These are phyloP conservation scores for Eonycteris spelaea DNA, from an alignment of 2,113 vertebrate species.

Conservation along the genomic window DNA sequence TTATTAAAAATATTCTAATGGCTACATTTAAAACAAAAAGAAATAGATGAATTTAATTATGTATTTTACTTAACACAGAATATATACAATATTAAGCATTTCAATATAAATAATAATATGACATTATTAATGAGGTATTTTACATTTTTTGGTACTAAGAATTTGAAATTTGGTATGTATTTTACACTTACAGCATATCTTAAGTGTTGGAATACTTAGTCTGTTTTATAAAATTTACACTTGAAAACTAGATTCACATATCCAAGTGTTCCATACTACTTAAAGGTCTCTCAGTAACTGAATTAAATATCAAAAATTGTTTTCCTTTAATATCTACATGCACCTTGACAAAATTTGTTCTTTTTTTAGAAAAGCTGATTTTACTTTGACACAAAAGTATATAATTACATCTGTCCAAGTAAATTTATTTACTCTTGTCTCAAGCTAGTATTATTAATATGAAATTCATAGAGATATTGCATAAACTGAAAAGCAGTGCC, in stretches of 20 bases:
- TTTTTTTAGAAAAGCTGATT: neutral
- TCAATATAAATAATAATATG: neutral
- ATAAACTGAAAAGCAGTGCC: neutral
- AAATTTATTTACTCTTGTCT: neutral
- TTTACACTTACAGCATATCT: neutral
- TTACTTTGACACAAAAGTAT: neutral
- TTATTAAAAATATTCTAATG: neutral
- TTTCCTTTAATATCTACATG: neutral
- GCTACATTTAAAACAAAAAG: neutral
- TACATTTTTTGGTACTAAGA: neutral
- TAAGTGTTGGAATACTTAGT: neutral
- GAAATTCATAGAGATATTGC: neutral
- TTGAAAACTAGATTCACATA: neutral
- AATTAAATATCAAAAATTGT: neutral
- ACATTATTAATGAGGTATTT: constrained; percentile 16
- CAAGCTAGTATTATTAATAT: neutral
- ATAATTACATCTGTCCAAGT: neutral
- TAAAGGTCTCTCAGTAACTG: neutral
- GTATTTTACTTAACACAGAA: neutral
- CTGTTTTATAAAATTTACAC: neutral
- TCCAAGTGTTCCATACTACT: neutral
- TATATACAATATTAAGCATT: neutral
- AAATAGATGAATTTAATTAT: neutral
- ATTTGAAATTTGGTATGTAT: neutral
- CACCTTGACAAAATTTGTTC: neutral